phyloP scores from a whole-genome alignment of 1,140 invertebrate species.

The Harlomillsia oculata region DNA sequence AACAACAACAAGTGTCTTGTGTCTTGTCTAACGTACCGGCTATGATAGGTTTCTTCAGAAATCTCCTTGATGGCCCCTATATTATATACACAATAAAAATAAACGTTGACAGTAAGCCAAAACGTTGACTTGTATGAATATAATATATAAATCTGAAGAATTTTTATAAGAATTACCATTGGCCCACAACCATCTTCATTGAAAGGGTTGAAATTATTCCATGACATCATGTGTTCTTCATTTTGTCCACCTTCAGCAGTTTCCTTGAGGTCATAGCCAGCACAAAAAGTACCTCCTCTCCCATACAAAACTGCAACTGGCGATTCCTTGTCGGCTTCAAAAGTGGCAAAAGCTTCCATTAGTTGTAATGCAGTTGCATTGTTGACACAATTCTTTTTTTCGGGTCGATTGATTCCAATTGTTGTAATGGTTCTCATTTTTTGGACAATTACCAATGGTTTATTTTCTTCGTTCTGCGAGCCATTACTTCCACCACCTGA shows the following conservation, averaged over 20 bases:
- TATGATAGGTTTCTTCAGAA: conserved; percentile 47
- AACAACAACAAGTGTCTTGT: conserved; percentile 42
- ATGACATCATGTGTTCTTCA: conserved; percentile 12
- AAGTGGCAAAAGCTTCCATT: conserved; percentile 43
- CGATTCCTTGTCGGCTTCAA: conserved; percentile 43
- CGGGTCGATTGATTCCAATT: conserved; percentile 48
- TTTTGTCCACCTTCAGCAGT: conserved; percentile 25
- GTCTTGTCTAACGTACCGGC: conserved; percentile 38
- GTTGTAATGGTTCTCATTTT: conserved; percentile 38
- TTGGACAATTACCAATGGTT: conserved; percentile 14
- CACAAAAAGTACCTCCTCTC: conserved; percentile 49
- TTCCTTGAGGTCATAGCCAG: conserved; percentile 48
- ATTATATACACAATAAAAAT: conserved; percentile 1
- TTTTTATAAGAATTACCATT: conserved; percentile 36
- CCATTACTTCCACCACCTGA: too few species aligned
- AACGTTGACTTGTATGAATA: neutral
- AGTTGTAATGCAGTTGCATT: conserved; percentile 41
- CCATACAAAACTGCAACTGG: conserved; percentile 47
- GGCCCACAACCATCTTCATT: conserved; percentile 32
- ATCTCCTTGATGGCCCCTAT: conserved; percentile 43
- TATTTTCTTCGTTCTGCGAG: neutral
- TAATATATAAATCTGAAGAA: conserved; percentile 1
- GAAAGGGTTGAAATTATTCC: conserved; percentile 19
- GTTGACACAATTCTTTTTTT: conserved; percentile 47
- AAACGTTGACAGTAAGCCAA: neutral